These are phyloP conservation scores for Saiga tatarica DNA, from an alignment of 2,113 vertebrate species.

Conservation along the genomic window DNA sequence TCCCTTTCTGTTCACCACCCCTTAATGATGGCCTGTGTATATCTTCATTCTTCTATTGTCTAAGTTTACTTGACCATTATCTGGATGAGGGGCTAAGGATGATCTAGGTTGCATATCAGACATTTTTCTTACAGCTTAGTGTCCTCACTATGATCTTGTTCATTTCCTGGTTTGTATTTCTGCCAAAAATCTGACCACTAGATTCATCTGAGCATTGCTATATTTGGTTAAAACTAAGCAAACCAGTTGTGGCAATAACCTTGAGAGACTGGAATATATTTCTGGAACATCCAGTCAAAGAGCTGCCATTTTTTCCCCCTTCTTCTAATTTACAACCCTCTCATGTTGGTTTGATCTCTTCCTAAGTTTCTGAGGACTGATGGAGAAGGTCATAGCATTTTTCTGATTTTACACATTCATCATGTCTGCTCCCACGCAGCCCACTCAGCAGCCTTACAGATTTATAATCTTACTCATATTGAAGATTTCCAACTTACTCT, in stretches of 20 bases:
- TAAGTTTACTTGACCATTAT: background rate
- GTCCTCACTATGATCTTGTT: background rate
- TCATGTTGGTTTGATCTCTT: background rate
- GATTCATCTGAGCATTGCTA: background rate
- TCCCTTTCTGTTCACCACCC: background rate
- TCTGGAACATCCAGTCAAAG: background rate
- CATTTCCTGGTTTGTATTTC: background rate
- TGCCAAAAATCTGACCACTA: background rate
- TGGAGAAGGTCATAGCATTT: background rate
- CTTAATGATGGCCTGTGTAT: background rate
- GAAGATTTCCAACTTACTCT: background rate
- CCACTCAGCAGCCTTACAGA: background rate
- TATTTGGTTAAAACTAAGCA: background rate
- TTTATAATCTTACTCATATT: background rate
- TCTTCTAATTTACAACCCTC: background rate
- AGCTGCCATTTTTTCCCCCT: background rate
- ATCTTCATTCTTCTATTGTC: background rate
- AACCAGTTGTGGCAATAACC: background rate
- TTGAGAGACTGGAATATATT: background rate
- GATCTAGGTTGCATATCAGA: rapidly evolving
- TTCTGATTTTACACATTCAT: background rate
- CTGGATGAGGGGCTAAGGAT: background rate
- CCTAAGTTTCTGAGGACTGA: background rate
- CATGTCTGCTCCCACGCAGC: background rate
- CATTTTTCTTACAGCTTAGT: background rate